Percentiles rank a stretch among this genome's conserved stretches.
Evolutionary conservation across 1,140 invertebrate species (phyloP).

Genomic region (Dreissena polymorpha): DNA sequence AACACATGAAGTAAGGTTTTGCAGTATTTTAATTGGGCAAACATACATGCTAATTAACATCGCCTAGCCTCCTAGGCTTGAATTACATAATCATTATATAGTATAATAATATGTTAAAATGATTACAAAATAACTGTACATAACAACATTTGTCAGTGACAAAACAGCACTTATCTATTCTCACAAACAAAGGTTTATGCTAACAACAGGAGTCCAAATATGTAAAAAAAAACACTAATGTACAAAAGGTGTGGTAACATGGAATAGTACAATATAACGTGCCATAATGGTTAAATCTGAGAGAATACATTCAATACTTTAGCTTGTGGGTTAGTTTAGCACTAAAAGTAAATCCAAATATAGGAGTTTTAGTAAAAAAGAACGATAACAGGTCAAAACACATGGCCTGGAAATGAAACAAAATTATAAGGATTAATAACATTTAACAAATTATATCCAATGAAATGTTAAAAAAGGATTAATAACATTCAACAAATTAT

Average conservation of each 20-base stretch:
- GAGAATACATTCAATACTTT: not conserved
- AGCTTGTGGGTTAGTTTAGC: not conserved
- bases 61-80: constrained; percentile 38
- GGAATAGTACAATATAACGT: not conserved
- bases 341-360: too few species aligned
- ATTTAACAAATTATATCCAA: too few species aligned
- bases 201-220: not conserved
- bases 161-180: constrained; percentile 12
- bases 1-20: not conserved
- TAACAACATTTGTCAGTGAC: constrained; percentile 19
- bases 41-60: constrained; percentile 48
- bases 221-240: not conserved
- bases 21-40: constrained; percentile 46
- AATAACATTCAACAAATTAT: too few species aligned
- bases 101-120: constrained; percentile 12
- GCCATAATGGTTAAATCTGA: not conserved
- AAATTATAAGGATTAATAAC: too few species aligned
- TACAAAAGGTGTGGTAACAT: not conserved
- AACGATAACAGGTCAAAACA: too few species aligned
- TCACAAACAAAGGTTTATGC: not conserved
- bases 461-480: too few species aligned
- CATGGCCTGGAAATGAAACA: too few species aligned
- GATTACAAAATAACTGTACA: constrained; percentile 30
- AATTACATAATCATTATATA: constrained; percentile 40
- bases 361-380: too few species aligned